Evolutionary conservation across 2,113 vertebrate genomes (phyloP).

Genomic region (Cavia porcellus): DNA sequence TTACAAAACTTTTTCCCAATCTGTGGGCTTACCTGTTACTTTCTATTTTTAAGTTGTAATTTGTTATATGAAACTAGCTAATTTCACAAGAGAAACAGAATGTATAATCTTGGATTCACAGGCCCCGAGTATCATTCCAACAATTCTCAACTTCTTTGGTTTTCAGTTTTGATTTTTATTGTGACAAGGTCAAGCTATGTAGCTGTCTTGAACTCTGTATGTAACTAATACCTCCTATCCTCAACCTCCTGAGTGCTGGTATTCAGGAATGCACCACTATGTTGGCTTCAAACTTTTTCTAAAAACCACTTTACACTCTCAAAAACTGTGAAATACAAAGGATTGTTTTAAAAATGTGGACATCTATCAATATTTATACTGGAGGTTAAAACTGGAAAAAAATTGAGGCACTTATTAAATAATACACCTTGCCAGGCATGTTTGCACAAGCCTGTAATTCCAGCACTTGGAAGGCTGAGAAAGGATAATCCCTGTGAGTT

Average conservation of each 20-base stretch:
- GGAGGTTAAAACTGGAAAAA: slow-evolving; percentile 18
- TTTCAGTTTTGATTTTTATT: neutral
- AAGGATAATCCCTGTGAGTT: neutral
- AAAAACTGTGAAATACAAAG: neutral
- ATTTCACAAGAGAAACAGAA: neutral
- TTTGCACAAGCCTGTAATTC: neutral
- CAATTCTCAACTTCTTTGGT: neutral
- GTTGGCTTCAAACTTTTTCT: neutral
- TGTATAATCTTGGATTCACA: neutral
- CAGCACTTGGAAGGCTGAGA: neutral
- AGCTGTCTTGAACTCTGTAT: neutral
- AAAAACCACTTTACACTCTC: neutral
- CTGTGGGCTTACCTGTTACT: neutral
- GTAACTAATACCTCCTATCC: neutral
- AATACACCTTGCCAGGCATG: neutral
- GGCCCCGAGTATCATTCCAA: neutral
- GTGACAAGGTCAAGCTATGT: neutral
- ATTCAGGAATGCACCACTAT: neutral
- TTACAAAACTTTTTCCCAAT: slow-evolving; percentile 29
- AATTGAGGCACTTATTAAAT: neutral
- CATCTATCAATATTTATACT: neutral
- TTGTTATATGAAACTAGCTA: slow-evolving; percentile 1
- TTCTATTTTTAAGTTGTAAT: neutral
- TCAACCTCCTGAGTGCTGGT: neutral
- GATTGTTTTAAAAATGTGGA: neutral